These are phyloP conservation scores for Chloromyia formosa DNA, from an alignment of 2,888 invertebrate species.

Conservation along the genomic window DNA sequence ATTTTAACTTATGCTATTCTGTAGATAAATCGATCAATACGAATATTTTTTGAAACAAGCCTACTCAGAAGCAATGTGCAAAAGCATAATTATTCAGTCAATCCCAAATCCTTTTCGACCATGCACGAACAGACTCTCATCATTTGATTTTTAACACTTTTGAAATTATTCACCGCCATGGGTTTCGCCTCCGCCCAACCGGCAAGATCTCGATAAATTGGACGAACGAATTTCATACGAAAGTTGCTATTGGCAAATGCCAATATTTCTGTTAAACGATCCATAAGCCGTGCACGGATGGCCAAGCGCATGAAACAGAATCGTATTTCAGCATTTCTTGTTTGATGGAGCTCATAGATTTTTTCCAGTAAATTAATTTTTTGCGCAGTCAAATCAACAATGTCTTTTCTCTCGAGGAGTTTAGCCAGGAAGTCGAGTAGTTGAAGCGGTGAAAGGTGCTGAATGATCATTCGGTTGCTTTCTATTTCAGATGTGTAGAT, in stretches of 20 bases:
- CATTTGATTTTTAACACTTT: conserved; percentile 76
- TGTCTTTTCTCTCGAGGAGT: conserved; percentile 68
- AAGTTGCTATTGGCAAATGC: conserved; percentile 85
- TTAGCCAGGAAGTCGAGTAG: conserved; percentile 74
- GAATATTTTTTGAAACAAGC: no score
- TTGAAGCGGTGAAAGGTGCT: conserved; percentile 71
- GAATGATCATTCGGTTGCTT: conserved; percentile 67
- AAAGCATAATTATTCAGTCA: conserved; percentile 53
- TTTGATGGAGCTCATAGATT: conserved; percentile 71
- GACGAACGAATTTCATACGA: conserved; percentile 90
- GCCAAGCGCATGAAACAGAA: conserved; percentile 82
- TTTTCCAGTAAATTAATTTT: conserved; percentile 68
- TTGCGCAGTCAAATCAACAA: conserved; percentile 66
- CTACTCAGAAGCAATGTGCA: no score
- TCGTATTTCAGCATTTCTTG: conserved; percentile 81
- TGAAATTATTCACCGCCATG: conserved; percentile 76
- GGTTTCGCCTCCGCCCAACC: conserved; percentile 78
- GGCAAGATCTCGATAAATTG: conserved; percentile 85
- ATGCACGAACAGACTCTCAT: conserved; percentile 83
- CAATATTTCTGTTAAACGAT: conserved; percentile 73
- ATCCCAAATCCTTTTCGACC: conserved; percentile 76
- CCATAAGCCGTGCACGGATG: conserved; percentile 75
- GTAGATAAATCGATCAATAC: no score
- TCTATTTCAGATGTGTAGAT: conserved; percentile 64
- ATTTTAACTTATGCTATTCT: no score